These are phyloP conservation scores for Pollenia angustigena DNA, from an alignment of 2,888 invertebrate species.

Conservation along the genomic window DNA sequence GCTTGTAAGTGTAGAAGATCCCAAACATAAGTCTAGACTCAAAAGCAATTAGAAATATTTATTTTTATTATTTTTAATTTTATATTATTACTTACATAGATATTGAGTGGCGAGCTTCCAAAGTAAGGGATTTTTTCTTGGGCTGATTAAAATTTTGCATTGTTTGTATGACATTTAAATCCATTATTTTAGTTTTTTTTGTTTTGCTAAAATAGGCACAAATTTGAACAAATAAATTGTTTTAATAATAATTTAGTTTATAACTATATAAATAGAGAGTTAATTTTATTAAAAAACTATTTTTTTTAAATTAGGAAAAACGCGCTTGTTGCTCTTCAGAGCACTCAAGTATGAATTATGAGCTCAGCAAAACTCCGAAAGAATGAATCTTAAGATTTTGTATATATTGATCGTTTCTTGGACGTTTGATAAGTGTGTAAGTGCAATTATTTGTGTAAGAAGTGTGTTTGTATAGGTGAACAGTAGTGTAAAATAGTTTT, in stretches of 20 bases:
- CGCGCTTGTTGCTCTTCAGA: conserved; percentile 36
- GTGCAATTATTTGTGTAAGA: not conserved
- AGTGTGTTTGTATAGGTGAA: not conserved
- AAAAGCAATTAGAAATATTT: too few relatives aligned
- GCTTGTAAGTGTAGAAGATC: too few relatives aligned
- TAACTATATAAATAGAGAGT: not conserved
- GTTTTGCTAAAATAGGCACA: conserved; percentile 18
- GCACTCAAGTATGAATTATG: conserved; percentile 15
- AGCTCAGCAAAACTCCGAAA: conserved; percentile 17
- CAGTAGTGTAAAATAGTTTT: not conserved
- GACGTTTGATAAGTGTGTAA: not conserved
- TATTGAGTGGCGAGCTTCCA: conserved; percentile 65
- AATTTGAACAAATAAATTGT: not conserved
- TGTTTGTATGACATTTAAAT: conserved; percentile 19
- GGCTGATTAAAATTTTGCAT: not conserved
- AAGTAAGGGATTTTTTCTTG: conserved; percentile 31
- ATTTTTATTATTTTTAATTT: not conserved
- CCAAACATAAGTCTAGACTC: too few relatives aligned
- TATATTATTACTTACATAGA: conserved; percentile 61
- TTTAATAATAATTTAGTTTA: not conserved
- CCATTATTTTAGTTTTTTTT: conserved; percentile 26
- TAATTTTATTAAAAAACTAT: conserved; percentile 8
- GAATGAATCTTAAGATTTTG: conserved; percentile 39
- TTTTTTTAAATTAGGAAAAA: not conserved
- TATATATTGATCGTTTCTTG: conserved; percentile 14